Evolutionary conservation across 2,797 vertebrate genomes (phyloP), one percentile per base, ranked within the genome.

Genomic region (Gadopsis marmoratus): DNA sequence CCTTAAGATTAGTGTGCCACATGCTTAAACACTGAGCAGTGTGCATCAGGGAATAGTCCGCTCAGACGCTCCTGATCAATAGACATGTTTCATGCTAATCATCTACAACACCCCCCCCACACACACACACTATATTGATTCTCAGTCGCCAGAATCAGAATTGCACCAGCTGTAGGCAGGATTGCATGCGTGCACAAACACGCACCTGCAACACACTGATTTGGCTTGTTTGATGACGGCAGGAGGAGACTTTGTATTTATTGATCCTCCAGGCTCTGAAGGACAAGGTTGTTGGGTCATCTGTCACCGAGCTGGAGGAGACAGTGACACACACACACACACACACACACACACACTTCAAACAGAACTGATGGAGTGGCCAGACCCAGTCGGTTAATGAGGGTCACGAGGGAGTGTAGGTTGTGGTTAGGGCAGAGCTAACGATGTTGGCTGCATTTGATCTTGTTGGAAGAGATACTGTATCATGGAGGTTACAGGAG

Each of bases 51-150:
- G 71, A 87, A 81, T 86, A 88, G 66, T 82, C 80, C 78, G 55
- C 82, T 26, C 83, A 85, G 86, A 87, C 17, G 10, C 61, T 10
- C 3, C 76, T 76, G 71, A 93, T 94, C 93, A 86, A 94, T 94
- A 76, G 59, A 83, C 89, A 86, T 91, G 90, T 91, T 92, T 92
- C 93, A 93, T 89, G 87, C 91, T 92, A 87, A 93, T 90, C 78
- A 78, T 75, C 80, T 31, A 41, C 85, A 59, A 11, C 33, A 17
- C 60, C 55, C 63, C 43, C 63, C n/a, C n/a, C n/a, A n/a, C n/a
- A n/a, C n/a, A n/a, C n/a, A n/a, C n/a, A n/a, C 4, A 1, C 26
- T 35, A 5, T 84, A 94, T 94, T 81, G 93, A 94, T 92, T 69
- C 33, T 33, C 60, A 31, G n/a, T 71, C 4, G 4, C 50, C 33